phyloP scores from a whole-genome alignment of 2,113 vertebrate genomes.

The Mellivora capensis region DNA sequence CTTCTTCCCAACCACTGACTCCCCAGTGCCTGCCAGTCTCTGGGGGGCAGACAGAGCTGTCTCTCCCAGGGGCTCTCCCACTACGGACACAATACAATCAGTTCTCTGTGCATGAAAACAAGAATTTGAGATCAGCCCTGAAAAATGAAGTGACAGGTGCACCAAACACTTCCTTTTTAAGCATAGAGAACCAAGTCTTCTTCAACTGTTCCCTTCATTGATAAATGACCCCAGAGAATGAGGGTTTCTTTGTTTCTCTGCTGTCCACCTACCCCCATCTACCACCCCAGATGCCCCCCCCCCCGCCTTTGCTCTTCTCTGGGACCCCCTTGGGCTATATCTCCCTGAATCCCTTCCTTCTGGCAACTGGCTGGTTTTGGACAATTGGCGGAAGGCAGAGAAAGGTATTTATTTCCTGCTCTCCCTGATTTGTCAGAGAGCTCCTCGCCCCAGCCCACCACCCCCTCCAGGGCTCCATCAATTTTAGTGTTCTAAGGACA shows the following conservation, averaged over 20 bases:
- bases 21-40: neutral
- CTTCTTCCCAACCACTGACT: neutral
- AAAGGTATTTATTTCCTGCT: neutral
- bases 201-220: neutral
- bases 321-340: neutral
- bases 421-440: neutral
- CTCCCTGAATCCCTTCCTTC: neutral
- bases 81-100: rapidly evolving
- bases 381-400: neutral
- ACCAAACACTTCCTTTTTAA: neutral
- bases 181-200: rapidly evolving
- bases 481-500: no score
- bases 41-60: no score
- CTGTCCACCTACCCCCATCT: neutral
- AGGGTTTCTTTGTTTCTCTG: neutral
- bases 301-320: neutral
- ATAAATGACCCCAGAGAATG: neutral
- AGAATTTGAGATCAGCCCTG: neutral
- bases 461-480: neutral
- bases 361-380: neutral
- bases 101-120: neutral
- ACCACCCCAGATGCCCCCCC: neutral
- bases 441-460: no score
- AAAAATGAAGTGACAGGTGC: neutral
- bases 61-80: neutral